These are phyloP conservation scores for Strigops habroptila DNA, from an alignment of 2,113 vertebrate species.

Conservation along the genomic window DNA sequence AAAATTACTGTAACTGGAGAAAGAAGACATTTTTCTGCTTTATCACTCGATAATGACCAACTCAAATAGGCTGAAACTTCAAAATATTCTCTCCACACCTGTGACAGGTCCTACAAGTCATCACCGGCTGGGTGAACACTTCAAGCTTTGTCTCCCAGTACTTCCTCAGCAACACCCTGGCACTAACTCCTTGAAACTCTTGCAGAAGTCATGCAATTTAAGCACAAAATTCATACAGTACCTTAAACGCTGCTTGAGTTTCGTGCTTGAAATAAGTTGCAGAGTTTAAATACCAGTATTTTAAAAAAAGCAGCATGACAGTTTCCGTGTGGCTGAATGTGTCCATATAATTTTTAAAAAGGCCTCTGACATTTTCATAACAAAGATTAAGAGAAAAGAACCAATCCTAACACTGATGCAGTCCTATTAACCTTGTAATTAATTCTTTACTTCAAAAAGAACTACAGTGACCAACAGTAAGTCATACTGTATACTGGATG, in stretches of 20 bases:
- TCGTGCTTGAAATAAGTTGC: neutral
- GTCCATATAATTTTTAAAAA: neutral
- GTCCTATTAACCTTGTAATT: neutral
- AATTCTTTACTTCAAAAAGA: neutral
- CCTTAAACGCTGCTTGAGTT: neutral
- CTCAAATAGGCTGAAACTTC: neutral
- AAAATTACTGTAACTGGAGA: neutral
- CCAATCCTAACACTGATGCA: neutral
- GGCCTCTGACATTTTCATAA: neutral
- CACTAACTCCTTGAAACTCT: neutral
- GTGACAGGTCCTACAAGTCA: neutral
- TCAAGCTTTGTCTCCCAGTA: neutral
- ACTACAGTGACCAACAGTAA: neutral
- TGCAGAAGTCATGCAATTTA: neutral
- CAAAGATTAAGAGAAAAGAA: neutral
- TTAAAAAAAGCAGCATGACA: neutral
- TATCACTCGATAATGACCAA: neutral
- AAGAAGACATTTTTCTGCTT: neutral
- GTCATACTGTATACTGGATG: rapidly evolving
- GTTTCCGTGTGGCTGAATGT: neutral
- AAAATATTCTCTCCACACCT: neutral
- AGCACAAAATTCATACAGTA: neutral
- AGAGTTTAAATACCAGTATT: neutral
- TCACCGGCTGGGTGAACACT: neutral
- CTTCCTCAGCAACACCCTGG: neutral